These are phyloP conservation scores for Lasioglossum lativentre DNA, from an alignment of 2,888 invertebrate species.

Conservation along the genomic window DNA sequence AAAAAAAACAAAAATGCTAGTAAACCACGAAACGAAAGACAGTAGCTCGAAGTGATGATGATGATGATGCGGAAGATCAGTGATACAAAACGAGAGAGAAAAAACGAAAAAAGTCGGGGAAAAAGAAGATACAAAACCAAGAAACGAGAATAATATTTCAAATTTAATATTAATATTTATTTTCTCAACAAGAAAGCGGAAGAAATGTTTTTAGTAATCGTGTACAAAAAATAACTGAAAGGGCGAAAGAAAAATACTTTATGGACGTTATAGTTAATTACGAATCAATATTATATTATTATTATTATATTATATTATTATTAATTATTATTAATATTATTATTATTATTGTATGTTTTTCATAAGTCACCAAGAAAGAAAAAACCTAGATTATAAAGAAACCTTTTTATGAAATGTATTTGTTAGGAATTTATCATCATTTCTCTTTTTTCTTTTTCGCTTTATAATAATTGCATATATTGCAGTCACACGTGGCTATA, in stretches of 20 bases:
- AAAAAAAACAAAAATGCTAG: slow-evolving; percentile 65
- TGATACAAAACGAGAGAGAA: slow-evolving; percentile 64
- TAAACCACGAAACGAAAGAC: slow-evolving; percentile 69
- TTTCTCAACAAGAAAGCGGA: slow-evolving; percentile 81
- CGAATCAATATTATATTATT: slow-evolving; percentile 78
- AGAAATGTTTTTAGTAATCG: slow-evolving; percentile 82
- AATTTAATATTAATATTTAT: slow-evolving; percentile 84
- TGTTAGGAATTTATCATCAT: slow-evolving; percentile 78
- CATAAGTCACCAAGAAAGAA: slow-evolving; percentile 71
- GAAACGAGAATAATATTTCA: slow-evolving; percentile 80
- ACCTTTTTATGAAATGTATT: slow-evolving; percentile 80
- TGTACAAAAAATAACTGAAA: slow-evolving; percentile 79
- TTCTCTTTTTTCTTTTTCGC: slow-evolving; percentile 59
- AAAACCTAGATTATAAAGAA: slow-evolving; percentile 73
- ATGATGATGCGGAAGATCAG: slow-evolving; percentile 46
- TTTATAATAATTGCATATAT: slow-evolving; percentile 74
- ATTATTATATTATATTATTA: slow-evolving; percentile 63
- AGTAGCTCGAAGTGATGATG: slow-evolving; percentile 62
- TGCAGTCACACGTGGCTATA: slow-evolving; percentile 79
- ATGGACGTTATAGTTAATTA: slow-evolving; percentile 83
- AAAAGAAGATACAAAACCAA: slow-evolving; percentile 73
- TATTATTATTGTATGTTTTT: slow-evolving; percentile 72
- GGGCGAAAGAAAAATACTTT: slow-evolving; percentile 79
- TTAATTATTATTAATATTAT: slow-evolving; percentile 66
- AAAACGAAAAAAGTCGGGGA: neutral